phyloP scores from a whole-genome alignment of 2,888 invertebrate genomes.

The Teinopalpus imperialis region DNA sequence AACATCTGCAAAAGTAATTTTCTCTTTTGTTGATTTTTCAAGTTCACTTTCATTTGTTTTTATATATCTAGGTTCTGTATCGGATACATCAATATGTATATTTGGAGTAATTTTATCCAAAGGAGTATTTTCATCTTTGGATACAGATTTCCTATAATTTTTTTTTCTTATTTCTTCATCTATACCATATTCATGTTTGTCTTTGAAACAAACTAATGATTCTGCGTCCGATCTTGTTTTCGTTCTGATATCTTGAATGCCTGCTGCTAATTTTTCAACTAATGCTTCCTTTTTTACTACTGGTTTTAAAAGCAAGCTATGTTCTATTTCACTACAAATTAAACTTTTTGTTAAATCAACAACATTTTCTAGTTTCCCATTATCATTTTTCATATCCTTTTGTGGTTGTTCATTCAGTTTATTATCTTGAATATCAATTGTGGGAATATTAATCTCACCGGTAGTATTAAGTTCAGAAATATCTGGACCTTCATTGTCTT shows the following conservation, averaged over 20 bases:
- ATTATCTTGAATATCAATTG: background rate
- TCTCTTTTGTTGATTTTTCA: background rate
- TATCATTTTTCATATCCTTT: too few species aligned
- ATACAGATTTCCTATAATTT: too few species aligned
- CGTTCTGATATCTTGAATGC: background rate
- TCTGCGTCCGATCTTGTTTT: background rate
- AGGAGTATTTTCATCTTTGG: too few species aligned
- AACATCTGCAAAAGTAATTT: background rate
- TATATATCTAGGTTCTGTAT: too few species aligned
- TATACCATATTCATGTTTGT: background rate
- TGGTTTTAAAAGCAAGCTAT: background rate
- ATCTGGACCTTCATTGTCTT: constrained; percentile 58
- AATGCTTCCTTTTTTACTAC: background rate
- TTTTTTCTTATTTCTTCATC: background rate
- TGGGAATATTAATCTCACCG: background rate
- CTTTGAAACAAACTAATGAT: background rate
- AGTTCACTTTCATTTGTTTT: background rate
- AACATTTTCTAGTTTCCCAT: constrained; percentile 1
- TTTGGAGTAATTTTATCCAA: too few species aligned
- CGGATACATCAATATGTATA: too few species aligned
- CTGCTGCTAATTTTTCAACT: background rate
- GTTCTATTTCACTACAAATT: constrained; percentile 11
- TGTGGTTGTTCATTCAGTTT: too few species aligned
- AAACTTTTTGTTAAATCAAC: constrained; percentile 38
- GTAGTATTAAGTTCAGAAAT: constrained; percentile 36